Evolutionary conservation across 2,888 invertebrate genomes (phyloP), one percentile per base, ranked within the genome.

Genomic region (Megastigmus dorsalis): DNA sequence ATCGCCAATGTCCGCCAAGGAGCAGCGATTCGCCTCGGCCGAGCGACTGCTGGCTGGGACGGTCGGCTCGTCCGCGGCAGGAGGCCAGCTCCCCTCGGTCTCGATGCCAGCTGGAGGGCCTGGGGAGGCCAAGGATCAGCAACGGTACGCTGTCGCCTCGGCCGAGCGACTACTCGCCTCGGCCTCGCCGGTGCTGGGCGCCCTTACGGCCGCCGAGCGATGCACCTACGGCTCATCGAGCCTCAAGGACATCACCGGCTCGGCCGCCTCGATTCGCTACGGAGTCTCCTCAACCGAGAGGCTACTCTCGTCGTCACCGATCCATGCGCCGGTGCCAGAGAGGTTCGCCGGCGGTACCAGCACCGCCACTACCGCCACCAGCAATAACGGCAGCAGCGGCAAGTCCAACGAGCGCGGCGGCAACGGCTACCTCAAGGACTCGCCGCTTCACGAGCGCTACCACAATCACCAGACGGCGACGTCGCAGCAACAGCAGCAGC

Each of bases 131-230:
- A 85, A 88, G 75, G 87, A 81, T 41, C 82, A 82, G 75, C 84
- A 85, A 81, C 84, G 84, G 50, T 84, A 84, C 80, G 28, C 82
- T 66, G 75, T 78, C 0, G 75, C 81, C 84, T 85, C 91, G 86
- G 89, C 90, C 86, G 90, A 92, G 88, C 89, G 92, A 87, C 85
- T 90, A 79, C 85, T 89, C 68, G 84, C 87, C 15, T 83, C 83
- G 78, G 89, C 87, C 20, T 88, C 88, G n/a, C 88, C 88, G 23
- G 84, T 87, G 65, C 79, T 85, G 75, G 84, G 83, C 28, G 78
- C 77, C 23, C 67, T 85, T 18, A 82, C 84, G 23, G 74, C 79
- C 48, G 78, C 74, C 18, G 76, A 78, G 38, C 74, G 81, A 6
- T 76, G 80, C 55, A 57, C 74, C 30, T 65, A 82, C 66, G 69